Evolutionary conservation across 2,797 vertebrate species (phyloP).

Genomic region (Syngnathus acus): DNA sequence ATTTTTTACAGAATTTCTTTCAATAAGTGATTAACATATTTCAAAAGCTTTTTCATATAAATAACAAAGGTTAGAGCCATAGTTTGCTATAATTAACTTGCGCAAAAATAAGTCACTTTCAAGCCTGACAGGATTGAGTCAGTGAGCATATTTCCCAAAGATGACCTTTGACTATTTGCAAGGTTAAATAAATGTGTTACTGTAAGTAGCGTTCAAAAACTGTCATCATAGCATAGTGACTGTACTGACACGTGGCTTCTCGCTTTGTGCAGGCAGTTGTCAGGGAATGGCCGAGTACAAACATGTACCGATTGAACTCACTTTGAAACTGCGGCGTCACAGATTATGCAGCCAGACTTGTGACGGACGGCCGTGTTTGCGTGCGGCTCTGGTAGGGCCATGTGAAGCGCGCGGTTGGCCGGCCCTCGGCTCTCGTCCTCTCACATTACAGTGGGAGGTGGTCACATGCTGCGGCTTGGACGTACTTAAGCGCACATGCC

Average conservation of each 20-base stretch:
- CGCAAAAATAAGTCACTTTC: no score
- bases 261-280: not conserved
- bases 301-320: not conserved
- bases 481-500: constrained; percentile 35
- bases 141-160: no score
- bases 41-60: no score
- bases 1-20: no score
- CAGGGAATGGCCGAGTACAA: not conserved
- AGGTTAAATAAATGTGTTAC: not conserved
- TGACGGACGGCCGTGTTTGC: constrained; percentile 12
- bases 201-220: no score
- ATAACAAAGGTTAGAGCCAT: no score
- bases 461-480: constrained; percentile 59
- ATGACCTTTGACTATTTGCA: not conserved
- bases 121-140: no score
- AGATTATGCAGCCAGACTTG: not conserved
- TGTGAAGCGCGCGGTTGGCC: constrained; percentile 28
- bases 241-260: not conserved
- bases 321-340: not conserved
- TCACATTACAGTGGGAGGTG: constrained; percentile 47
- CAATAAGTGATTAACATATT: no score
- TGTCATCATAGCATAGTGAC: no score
- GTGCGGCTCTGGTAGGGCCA: constrained; percentile 12
- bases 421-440: constrained; percentile 21
- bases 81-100: no score